phyloP scores from a whole-genome alignment of 2,797 vertebrate genomes.

The Rhadinocentrus ornatus region DNA sequence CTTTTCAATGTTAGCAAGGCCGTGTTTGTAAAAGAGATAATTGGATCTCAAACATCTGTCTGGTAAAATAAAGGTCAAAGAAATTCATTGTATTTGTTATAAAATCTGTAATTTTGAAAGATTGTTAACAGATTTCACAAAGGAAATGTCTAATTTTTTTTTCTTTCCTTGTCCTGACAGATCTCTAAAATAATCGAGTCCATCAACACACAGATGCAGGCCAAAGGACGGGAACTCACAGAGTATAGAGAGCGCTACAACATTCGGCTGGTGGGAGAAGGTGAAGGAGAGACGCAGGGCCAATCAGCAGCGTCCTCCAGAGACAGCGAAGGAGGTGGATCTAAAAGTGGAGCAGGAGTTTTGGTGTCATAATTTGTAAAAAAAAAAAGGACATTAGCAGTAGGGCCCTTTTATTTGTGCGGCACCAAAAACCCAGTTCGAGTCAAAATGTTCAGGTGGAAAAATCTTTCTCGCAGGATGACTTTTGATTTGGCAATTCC shows the following conservation, averaged over 20 bases:
- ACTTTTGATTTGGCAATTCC: slow-evolving; percentile 20
- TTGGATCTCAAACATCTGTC: no score
- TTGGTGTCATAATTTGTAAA: slow-evolving; percentile 86
- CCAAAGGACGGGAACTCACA: slow-evolving; percentile 92
- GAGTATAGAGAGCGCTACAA: slow-evolving; percentile 95
- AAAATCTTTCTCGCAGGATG: slow-evolving; percentile 14
- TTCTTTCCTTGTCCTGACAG: slow-evolving; percentile 63
- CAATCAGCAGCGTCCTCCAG: slow-evolving; percentile 75
- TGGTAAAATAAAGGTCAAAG: no score
- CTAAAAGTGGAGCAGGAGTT: slow-evolving; percentile 88
- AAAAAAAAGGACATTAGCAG: slow-evolving; percentile 6
- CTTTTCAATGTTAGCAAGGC: no score
- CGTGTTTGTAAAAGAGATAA: no score
- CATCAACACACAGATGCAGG: slow-evolving; percentile 89
- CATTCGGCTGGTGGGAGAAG: slow-evolving; percentile 92
- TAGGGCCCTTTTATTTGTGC: slow-evolving; percentile 55
- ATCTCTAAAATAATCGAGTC: slow-evolving; percentile 89
- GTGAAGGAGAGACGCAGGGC: slow-evolving; percentile 76
- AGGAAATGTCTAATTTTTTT: not conserved
- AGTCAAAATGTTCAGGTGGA: slow-evolving; percentile 33
- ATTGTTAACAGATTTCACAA: no score
- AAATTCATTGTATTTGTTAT: no score
- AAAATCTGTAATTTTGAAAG: no score
- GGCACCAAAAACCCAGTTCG: slow-evolving; percentile 38
- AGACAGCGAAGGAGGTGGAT: slow-evolving; percentile 80